A percentile compares a stretch with the other conserved stretches of the same genome.
These are phyloP conservation scores for Microctonus hyperodae DNA, from an alignment of 2,888 invertebrate species.

Conservation along the genomic window DNA sequence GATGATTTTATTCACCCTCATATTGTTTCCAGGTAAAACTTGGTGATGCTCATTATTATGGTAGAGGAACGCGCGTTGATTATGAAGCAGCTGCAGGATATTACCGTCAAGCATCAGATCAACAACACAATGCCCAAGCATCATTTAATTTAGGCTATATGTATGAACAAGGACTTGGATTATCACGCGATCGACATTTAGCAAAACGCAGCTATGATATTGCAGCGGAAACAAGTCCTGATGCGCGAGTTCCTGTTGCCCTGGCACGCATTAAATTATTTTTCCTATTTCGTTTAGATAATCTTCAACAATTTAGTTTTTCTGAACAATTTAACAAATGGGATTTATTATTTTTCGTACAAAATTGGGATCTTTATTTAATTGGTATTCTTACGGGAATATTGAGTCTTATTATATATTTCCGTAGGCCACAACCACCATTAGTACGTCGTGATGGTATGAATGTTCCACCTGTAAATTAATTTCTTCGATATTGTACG, in stretches of 20 bases:
- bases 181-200: slow-evolving; percentile 87
- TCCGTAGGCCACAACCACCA: slow-evolving; percentile 69
- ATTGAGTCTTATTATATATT: slow-evolving; percentile 83
- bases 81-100: slow-evolving; percentile 91
- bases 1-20: no score
- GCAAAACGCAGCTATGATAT: slow-evolving; percentile 98
- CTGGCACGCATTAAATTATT: slow-evolving; percentile 87
- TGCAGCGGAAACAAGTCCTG: slow-evolving; percentile 90
- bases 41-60: slow-evolving; percentile 99
- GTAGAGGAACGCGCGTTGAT: slow-evolving; percentile 89
- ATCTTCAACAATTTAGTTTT: slow-evolving; percentile 73
- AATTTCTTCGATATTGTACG: slow-evolving; percentile 28
- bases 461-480: slow-evolving; percentile 50
- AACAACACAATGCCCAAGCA: slow-evolving; percentile 95
- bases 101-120: slow-evolving; percentile 91
- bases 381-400: slow-evolving; percentile 83
- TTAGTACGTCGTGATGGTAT: slow-evolving; percentile 43
- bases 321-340: slow-evolving; percentile 68
- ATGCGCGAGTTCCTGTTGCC: slow-evolving; percentile 93
- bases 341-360: slow-evolving; percentile 73
- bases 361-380: slow-evolving; percentile 95
- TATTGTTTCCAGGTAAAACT: slow-evolving; percentile 82
- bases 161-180: slow-evolving; percentile 97
- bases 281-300: slow-evolving; percentile 76
- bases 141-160: slow-evolving; percentile 99